Conservation (phyloP, 2,797 vertebrate species). For the Ibycter americanus region DNA sequence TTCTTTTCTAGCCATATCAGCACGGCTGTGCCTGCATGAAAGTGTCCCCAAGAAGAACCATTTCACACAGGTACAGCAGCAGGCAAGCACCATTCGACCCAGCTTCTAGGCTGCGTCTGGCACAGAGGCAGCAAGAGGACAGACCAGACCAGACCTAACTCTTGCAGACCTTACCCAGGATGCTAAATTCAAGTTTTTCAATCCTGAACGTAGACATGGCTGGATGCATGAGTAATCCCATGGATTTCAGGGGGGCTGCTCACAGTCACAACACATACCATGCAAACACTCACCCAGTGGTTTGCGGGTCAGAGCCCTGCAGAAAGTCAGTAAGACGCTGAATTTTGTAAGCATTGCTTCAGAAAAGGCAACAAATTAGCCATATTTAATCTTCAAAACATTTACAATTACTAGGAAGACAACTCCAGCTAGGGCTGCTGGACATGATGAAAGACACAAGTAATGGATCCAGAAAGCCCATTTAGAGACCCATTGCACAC, state of each 20-base stretch:
- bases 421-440: background rate
- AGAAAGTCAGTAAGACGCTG: background rate
- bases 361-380: background rate
- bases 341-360: background rate
- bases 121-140: background rate
- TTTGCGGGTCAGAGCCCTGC: background rate
- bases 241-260: background rate
- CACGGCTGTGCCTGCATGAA: too few species aligned
- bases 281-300: background rate
- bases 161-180: background rate
- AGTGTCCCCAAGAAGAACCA: background rate
- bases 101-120: background rate
- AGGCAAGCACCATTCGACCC: fast-evolving
- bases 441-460: background rate
- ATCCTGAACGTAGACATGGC: background rate
- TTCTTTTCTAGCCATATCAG: background rate
- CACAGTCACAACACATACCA: background rate
- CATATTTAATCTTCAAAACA: background rate
- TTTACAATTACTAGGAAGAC: background rate
- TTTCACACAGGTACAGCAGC: background rate
- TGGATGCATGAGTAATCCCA: fast-evolving
- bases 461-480: background rate
- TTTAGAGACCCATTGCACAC: background rate
- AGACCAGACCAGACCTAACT: background rate
- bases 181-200: background rate